Conservation (phyloP, 2,888 invertebrate species). For the Acrocyrtus sp. region DNA sequence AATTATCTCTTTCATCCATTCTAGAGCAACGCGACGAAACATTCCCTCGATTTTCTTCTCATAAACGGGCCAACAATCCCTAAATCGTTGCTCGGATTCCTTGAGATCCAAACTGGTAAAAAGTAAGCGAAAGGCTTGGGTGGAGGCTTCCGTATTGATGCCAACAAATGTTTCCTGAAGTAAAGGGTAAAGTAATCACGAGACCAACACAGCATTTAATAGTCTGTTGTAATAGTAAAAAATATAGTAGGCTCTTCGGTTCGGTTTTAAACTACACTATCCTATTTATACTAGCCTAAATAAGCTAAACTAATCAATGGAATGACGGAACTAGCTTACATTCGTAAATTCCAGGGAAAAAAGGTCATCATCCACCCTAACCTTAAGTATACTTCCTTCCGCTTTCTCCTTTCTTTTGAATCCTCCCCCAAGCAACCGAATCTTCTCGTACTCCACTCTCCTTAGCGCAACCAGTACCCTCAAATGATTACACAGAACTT, state of each 20-base stretch:
- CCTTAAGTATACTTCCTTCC: too few relatives aligned
- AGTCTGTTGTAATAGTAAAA: not conserved
- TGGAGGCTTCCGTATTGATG: slow-evolving; percentile 43
- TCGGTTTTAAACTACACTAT: not conserved
- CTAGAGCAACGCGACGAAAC: slow-evolving; percentile 42
- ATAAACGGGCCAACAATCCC: slow-evolving; percentile 52
- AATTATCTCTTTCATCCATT: slow-evolving; percentile 52
- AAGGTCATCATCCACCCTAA: not conserved
- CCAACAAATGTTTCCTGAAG: slow-evolving; percentile 40
- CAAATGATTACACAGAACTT: slow-evolving; percentile 9
- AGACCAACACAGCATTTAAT: not conserved
- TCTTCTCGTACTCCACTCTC: not conserved
- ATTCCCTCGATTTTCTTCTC: slow-evolving; percentile 51
- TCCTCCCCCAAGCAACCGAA: not conserved
- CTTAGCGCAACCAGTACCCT: not conserved
- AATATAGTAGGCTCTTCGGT: too few relatives aligned
- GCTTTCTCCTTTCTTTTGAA: slow-evolving; percentile 14
- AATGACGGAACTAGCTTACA: not conserved
- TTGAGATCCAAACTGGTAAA: slow-evolving; percentile 36
- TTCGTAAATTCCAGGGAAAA: slow-evolving; percentile 1
- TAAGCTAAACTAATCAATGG: not conserved
- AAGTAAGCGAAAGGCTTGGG: slow-evolving; percentile 40
- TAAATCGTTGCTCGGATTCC: slow-evolving; percentile 41
- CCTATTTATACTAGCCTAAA: not conserved
- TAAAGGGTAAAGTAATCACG: not conserved